These are phyloP conservation scores for Aphidius gifuensis DNA, from an alignment of 1,140 invertebrate species.

Conservation along the genomic window DNA sequence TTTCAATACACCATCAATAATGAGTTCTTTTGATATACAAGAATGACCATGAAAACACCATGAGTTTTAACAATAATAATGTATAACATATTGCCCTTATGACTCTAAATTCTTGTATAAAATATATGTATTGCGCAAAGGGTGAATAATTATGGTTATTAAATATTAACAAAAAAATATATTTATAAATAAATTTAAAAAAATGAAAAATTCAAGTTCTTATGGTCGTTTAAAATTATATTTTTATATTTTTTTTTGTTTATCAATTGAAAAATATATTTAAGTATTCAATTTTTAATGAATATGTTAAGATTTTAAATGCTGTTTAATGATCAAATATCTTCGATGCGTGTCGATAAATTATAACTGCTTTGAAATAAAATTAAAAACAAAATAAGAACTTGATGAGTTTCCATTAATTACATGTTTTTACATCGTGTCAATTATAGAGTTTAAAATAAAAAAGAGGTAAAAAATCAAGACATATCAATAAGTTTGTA, in stretches of 20 bases:
- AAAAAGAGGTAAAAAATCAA: too few relatives aligned
- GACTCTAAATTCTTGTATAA: neutral
- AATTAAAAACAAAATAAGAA: conserved; percentile 4
- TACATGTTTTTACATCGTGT: conserved; percentile 6
- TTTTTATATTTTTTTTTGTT: neutral
- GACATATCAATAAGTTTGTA: neutral
- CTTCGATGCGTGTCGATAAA: conserved; percentile 13
- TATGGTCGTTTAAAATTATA: conserved; percentile 1
- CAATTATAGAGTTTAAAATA: conserved; percentile 2
- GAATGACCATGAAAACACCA: conserved; percentile 16
- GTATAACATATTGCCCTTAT: neutral
- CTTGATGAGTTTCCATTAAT: conserved; percentile 20
- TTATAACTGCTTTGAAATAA: conserved; percentile 4
- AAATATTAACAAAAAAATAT: conserved; percentile 21
- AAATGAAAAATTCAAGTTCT: conserved; percentile 7
- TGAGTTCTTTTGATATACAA: conserved; percentile 43
- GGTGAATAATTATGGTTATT: conserved; percentile 38
- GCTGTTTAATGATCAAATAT: neutral
- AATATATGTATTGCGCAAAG: conserved; percentile 34
- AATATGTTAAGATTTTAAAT: neutral
- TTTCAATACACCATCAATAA: conserved; percentile 57
- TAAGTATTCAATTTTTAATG: neutral
- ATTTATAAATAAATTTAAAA: neutral
- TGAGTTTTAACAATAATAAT: conserved; percentile 18
- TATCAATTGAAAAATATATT: neutral